A percentile compares a stretch with the other conserved stretches of the same genome.
Conservation (phyloP, 2,113 vertebrate species). For the Donacobius atricapilla region DNA sequence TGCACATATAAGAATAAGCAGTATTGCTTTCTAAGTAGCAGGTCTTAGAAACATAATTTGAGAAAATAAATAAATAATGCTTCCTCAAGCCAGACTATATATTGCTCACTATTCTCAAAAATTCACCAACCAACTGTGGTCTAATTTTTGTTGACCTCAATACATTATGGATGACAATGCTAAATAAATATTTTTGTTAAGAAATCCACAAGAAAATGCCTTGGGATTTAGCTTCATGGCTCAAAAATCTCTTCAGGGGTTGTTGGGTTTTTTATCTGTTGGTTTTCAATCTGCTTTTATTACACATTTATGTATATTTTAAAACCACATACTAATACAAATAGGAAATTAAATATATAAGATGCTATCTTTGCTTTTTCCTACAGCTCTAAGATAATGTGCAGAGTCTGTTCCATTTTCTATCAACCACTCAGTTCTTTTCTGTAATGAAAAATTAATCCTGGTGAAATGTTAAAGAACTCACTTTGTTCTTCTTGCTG, state of each 20-base stretch:
- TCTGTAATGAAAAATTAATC: conserved; percentile 25
- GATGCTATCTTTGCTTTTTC: background rate
- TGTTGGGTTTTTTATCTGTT: background rate
- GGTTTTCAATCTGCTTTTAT: background rate
- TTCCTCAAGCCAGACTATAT: background rate
- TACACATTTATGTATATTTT: conserved; percentile 7
- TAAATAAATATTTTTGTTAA: conserved; percentile 21
- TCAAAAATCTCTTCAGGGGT: background rate
- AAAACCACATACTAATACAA: conserved; percentile 12
- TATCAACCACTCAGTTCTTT: conserved; percentile 14
- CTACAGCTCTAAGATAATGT: background rate
- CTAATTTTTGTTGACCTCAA: conserved; percentile 37
- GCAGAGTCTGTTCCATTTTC: background rate
- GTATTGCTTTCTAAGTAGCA: background rate
- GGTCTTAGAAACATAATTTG: background rate
- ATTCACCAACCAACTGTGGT: background rate
- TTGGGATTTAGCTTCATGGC: background rate
- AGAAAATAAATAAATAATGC: background rate
- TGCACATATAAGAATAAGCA: background rate
- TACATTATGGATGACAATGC: conserved; percentile 2
- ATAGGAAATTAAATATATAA: conserved; percentile 11
- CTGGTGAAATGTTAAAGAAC: conserved; percentile 17
- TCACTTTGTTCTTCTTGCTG: conserved; percentile 13
- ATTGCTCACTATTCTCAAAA: background rate
- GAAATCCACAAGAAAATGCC: background rate